Conservation (phyloP, 2,797 vertebrate genomes). For the Todus mexicanus region DNA sequence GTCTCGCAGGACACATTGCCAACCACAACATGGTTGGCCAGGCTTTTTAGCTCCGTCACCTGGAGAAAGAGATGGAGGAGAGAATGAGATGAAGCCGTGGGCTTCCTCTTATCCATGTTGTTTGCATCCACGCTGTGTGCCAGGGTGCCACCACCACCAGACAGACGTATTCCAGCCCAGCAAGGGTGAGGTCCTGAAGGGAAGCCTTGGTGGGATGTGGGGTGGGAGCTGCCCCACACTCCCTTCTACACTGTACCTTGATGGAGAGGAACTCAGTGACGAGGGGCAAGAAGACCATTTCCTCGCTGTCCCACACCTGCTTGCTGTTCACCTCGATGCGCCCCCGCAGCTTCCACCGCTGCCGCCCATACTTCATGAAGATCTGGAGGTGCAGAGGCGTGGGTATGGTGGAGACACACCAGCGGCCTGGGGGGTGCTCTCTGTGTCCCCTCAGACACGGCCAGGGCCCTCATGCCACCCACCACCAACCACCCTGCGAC, state of each 20-base stretch:
- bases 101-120: background rate
- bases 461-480: background rate
- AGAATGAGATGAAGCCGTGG: background rate
- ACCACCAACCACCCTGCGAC: background rate
- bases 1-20: slow-evolving; percentile 95
- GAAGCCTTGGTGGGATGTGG: background rate
- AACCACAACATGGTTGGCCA: slow-evolving; percentile 93
- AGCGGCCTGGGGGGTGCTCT: background rate
- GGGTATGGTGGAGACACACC: background rate
- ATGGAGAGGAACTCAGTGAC: slow-evolving; percentile 93
- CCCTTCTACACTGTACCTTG: slow-evolving; percentile 80
- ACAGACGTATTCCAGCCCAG: background rate
- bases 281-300: slow-evolving; percentile 90
- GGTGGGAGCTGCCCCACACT: background rate
- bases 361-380: slow-evolving; percentile 93
- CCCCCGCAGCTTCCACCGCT: slow-evolving; percentile 93
- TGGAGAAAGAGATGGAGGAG: slow-evolving; percentile 43
- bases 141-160: background rate
- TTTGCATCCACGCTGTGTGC: background rate
- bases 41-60: slow-evolving; percentile 94
- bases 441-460: background rate
- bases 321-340: slow-evolving; percentile 91
- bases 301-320: slow-evolving; percentile 97
- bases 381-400: slow-evolving; percentile 74
- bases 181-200: background rate